These are phyloP conservation scores for Genyomyrus donnyi DNA, from an alignment of 2,113 vertebrate genomes.

Conservation along the genomic window DNA sequence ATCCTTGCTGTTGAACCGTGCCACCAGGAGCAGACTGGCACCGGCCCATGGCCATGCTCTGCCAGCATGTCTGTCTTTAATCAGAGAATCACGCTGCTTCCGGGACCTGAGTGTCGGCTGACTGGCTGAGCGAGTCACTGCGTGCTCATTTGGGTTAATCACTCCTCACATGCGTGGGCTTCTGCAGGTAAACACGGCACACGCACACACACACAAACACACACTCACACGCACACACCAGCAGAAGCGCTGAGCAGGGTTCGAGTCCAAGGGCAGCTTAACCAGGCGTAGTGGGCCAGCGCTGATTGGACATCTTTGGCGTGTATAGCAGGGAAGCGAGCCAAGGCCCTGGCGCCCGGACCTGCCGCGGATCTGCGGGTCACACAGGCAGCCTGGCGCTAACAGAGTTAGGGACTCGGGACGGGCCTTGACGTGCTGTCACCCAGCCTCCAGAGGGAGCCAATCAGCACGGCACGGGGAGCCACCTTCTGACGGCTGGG, in stretches of 20 bases:
- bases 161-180: neutral
- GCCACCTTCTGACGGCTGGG: neutral
- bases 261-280: conserved; percentile 17
- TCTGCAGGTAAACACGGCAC: neutral
- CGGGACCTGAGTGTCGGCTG: neutral
- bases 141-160: neutral
- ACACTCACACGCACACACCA: neutral
- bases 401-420: conserved; percentile 26
- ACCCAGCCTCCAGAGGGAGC: conserved; percentile 19
- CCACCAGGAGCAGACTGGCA: neutral
- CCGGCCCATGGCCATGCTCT: neutral
- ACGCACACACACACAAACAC: neutral
- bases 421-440: conserved; percentile 18
- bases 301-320: neutral
- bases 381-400: neutral
- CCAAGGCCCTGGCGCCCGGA: neutral
- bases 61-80: neutral
- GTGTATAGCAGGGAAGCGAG: neutral
- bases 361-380: neutral
- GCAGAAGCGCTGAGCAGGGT: neutral
- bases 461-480: conserved; percentile 20
- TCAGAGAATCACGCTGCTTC: neutral
- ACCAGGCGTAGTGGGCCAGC: conserved; percentile 22
- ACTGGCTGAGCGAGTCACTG: neutral
- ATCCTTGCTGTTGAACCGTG: neutral